These are phyloP conservation scores for Ligdia adustata DNA, from an alignment of 2,888 invertebrate species.

Conservation along the genomic window DNA sequence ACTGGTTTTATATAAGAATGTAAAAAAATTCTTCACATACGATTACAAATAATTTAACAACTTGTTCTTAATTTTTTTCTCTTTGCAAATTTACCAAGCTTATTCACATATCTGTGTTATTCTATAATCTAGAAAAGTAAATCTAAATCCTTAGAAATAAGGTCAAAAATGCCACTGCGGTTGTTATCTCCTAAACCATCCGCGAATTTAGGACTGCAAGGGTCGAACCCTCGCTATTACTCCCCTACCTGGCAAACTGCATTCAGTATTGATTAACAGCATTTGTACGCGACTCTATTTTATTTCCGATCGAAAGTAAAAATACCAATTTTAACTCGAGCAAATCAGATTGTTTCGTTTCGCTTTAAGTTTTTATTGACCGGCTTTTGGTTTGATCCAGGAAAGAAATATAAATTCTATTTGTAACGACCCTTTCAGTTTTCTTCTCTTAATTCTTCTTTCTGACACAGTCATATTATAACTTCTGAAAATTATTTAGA, in stretches of 20 bases:
- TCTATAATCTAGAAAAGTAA: too few species aligned
- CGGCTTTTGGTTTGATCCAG: neutral
- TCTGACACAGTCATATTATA: constrained; percentile 1
- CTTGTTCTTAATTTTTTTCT: neutral
- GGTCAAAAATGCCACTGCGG: neutral
- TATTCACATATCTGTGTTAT: neutral
- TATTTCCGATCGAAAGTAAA: constrained; percentile 37
- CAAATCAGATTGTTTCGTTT: neutral
- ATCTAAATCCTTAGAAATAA: neutral
- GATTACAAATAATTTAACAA: neutral
- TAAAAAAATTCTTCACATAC: neutral
- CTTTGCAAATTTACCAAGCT: neutral
- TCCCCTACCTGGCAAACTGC: constrained; percentile 67
- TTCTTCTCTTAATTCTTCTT: neutral
- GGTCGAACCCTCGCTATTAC: constrained; percentile 58
- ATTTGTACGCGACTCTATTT: constrained; percentile 48
- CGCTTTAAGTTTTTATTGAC: constrained; percentile 1
- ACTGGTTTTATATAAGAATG: neutral
- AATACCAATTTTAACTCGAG: neutral
- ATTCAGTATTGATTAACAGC: constrained; percentile 77
- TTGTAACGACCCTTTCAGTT: constrained; percentile 10
- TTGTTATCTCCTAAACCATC: constrained; percentile 13
- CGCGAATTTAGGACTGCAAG: constrained; percentile 58
- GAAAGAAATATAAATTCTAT: constrained; percentile 3
- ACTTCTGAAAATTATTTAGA: constrained; percentile 4